Evolutionary conservation across 2,113 vertebrate genomes (phyloP), one percentile per base, ranked within the genome.

Genomic region (Xiphorhynchus elegans): DNA sequence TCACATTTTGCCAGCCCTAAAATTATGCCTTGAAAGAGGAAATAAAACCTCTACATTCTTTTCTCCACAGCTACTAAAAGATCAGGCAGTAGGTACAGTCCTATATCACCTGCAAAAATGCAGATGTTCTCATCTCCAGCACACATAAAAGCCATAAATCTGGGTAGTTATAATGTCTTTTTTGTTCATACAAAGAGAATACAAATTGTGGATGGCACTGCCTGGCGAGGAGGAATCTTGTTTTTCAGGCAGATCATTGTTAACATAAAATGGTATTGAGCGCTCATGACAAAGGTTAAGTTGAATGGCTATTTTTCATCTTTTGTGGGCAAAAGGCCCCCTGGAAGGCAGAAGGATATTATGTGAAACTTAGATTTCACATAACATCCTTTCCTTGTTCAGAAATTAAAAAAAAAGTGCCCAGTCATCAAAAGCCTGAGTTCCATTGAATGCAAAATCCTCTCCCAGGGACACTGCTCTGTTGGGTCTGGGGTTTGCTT

Each of bases 61-160:
- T 90, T 46, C 52, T 93, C 31, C 50, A 52, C 46, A 82, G 86
- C 49, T 89, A 39, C 53, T 72, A 4, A 92, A 94, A 87, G 75
- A 80, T 49, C 35, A 37, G 68, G 82, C 93, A 64, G 67, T 31
- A 47, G 19, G 29, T 20, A 44, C 13, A 2, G 49, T 86, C 47
- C 60, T 87, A 0, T 53, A 92, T 84, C 79, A 84, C 89, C 86
- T 77, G 70, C 69, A 83, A 72, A 93, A 94, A 88, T 74, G 84
- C 89, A 95, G 91, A 89, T 95, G 67, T 74, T 92, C 89, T 87
- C 88, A 42, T 74, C 44, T 87, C 55, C 33, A 86, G 60, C 81
- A 86, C 73, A 82, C 40, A 59, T 78, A 91, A 94, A 96, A 95
- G n/a, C 37, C n/a, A 63, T 82, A 91, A 95, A 91, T 93, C 79